A percentile compares a stretch with the other conserved stretches of the same genome.
phyloP scores from a whole-genome alignment of 2,888 invertebrate genomes.

The Philhelius pedissequus region DNA sequence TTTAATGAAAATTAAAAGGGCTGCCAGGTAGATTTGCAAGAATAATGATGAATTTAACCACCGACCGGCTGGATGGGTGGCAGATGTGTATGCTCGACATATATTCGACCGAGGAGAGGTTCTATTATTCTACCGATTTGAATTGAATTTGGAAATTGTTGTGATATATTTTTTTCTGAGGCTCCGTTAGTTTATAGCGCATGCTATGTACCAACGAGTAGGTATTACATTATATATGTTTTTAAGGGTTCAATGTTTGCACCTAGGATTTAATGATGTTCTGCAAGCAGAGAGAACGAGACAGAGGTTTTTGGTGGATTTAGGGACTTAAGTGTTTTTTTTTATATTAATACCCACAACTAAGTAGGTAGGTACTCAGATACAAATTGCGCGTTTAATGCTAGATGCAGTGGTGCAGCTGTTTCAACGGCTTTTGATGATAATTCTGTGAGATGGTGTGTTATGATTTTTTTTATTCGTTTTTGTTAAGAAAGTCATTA shows the following conservation, averaged over 20 bases:
- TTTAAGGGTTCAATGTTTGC: slow-evolving; percentile 58
- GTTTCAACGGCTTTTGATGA: background rate
- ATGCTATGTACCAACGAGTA: slow-evolving; percentile 8
- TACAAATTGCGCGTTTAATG: slow-evolving; percentile 55
- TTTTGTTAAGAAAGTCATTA: slow-evolving; percentile 18
- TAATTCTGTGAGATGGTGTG: slow-evolving; percentile 18
- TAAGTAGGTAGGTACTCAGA: background rate
- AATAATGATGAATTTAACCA: slow-evolving; percentile 57
- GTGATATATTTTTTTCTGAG: slow-evolving; percentile 24
- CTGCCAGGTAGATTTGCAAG: slow-evolving; percentile 64
- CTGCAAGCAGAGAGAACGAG: background rate
- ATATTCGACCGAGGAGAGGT: slow-evolving; percentile 16
- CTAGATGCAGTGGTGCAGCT: slow-evolving; percentile 55
- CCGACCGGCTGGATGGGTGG: slow-evolving; percentile 66
- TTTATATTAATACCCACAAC: too few species aligned
- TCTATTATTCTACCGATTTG: slow-evolving; percentile 61
- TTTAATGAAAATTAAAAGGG: slow-evolving; percentile 34
- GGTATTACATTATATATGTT: background rate
- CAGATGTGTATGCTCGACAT: slow-evolving; percentile 44
- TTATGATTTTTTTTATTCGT: slow-evolving; percentile 28
- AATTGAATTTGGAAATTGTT: slow-evolving; percentile 66
- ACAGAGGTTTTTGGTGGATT: background rate
- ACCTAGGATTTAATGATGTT: slow-evolving; percentile 51
- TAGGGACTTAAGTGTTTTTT: background rate
- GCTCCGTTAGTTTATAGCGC: slow-evolving; percentile 56